phyloP scores from a whole-genome alignment of 2,113 vertebrate species.

The Egretta garzetta region DNA sequence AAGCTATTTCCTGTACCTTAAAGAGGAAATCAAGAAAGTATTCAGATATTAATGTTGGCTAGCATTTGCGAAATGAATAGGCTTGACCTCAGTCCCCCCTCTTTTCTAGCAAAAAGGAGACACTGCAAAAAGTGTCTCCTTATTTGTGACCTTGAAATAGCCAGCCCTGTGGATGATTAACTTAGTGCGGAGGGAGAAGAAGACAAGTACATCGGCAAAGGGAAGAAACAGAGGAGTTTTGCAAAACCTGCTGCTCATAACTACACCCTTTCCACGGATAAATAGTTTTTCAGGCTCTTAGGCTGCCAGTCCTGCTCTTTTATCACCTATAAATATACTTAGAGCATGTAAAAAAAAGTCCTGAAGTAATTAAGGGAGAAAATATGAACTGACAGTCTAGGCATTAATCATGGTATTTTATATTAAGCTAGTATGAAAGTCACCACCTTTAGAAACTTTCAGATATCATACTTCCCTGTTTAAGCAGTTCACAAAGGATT shows the following conservation, averaged over 20 bases:
- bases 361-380: conserved; percentile 25
- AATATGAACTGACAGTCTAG: neutral
- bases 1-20: conserved; percentile 30
- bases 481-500: neutral
- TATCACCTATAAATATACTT: neutral
- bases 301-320: neutral
- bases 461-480: neutral
- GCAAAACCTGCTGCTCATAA: neutral
- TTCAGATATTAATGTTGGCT: conserved; percentile 12
- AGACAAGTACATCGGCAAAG: neutral
- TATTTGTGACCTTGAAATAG: conserved; percentile 17
- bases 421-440: neutral
- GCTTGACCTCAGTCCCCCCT: neutral
- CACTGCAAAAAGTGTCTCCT: neutral
- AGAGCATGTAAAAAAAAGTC: neutral
- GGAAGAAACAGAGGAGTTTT: neutral
- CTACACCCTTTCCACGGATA: neutral
- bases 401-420: neutral
- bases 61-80: conserved; percentile 41
- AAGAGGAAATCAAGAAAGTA: conserved; percentile 30
- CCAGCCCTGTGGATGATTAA: neutral
- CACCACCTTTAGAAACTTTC: neutral
- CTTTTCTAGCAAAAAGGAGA: neutral
- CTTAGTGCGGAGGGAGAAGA: neutral
- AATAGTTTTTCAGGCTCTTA: neutral